These are phyloP conservation scores for Ophthalmolycus amberensis DNA, from an alignment of 2,113 vertebrate species.

Conservation along the genomic window DNA sequence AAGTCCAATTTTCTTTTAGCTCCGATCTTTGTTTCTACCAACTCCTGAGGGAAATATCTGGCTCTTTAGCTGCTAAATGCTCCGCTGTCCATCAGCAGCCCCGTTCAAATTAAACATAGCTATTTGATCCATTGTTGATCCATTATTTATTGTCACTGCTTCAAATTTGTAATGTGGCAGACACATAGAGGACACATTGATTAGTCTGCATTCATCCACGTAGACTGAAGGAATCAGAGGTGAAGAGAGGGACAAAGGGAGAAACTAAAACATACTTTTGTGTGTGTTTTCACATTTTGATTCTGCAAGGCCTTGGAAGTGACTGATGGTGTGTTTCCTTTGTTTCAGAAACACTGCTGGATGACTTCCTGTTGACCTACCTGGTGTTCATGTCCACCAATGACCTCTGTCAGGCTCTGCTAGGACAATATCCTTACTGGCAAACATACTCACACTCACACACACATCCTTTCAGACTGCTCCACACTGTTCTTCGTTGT, in stretches of 20 bases:
- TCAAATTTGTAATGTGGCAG: background rate
- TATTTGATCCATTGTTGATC: background rate
- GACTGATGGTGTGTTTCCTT: constrained; percentile 56
- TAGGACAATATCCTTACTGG: constrained; percentile 97
- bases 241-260: background rate
- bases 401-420: constrained; percentile 95
- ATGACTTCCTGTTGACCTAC: constrained; percentile 96
- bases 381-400: constrained; percentile 96
- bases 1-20: background rate
- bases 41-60: background rate
- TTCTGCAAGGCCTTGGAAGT: background rate
- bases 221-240: background rate
- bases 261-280: background rate
- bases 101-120: background rate
- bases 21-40: constrained; percentile 4
- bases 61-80: background rate
- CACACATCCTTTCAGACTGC: background rate
- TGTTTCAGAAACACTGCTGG: constrained; percentile 93
- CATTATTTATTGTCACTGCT: background rate
- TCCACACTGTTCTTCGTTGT: background rate
- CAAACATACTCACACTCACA: background rate
- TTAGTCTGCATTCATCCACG: background rate
- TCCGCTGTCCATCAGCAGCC: background rate
- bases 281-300: background rate
- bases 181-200: background rate